Percentiles rank a stretch among this genome's conserved stretches.
Evolutionary conservation across 1,140 invertebrate genomes (phyloP).

Genomic region (Cydia splendana): DNA sequence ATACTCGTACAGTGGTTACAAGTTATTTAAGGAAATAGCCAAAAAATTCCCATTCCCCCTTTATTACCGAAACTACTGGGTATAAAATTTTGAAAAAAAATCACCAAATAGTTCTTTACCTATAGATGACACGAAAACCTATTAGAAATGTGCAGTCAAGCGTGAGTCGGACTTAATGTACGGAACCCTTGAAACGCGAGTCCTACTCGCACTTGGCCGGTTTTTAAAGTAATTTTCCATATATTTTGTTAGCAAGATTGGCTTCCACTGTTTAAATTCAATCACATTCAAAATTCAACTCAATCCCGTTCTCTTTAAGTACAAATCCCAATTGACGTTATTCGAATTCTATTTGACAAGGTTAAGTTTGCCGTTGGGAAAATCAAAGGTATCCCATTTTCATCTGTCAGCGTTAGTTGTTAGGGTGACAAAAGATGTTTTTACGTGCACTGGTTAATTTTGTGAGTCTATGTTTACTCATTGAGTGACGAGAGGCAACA

Average conservation of each 20-base stretch:
- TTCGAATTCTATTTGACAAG: slow-evolving; percentile 20
- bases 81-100: too few relatives aligned
- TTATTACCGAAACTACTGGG: too few relatives aligned
- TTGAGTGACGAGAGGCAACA: slow-evolving; percentile 25
- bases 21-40: too few relatives aligned
- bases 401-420: not conserved
- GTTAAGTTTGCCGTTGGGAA: slow-evolving; percentile 20
- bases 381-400: not conserved
- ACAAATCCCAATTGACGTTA: not conserved
- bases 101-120: too few relatives aligned
- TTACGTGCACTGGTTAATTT: slow-evolving; percentile 12
- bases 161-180: too few relatives aligned
- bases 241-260: slow-evolving; percentile 24
- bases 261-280: slow-evolving; percentile 21
- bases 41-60: too few relatives aligned
- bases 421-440: slow-evolving; percentile 14
- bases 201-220: too few relatives aligned
- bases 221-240: slow-evolving; percentile 5
- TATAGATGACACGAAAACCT: too few relatives aligned
- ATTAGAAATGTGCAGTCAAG: too few relatives aligned
- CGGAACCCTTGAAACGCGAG: too few relatives aligned
- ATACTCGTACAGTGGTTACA: too few relatives aligned
- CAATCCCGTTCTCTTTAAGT: not conserved
- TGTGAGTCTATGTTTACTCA: slow-evolving; percentile 26
- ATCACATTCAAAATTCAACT: slow-evolving; percentile 14